phyloP scores from a whole-genome alignment of 2,113 vertebrate genomes.

The Monopterus albus region DNA sequence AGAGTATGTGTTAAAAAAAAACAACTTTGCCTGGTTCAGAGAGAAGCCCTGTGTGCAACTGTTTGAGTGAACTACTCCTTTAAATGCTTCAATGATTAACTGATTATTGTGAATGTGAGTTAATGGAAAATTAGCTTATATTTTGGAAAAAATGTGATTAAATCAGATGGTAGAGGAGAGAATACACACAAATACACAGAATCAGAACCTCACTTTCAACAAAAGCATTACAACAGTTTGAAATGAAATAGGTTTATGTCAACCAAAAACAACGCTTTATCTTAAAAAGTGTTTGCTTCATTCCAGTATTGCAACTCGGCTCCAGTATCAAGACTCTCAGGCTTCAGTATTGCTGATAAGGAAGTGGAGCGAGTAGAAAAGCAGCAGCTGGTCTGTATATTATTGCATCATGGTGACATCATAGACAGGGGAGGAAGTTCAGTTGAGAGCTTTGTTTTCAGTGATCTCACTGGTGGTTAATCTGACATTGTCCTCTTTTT shows the following conservation, averaged over 20 bases:
- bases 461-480: no score
- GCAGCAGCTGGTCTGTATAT: slow-evolving; percentile 53
- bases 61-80: slow-evolving; percentile 19
- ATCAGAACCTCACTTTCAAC: slow-evolving; percentile 15
- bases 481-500: slow-evolving; percentile 13
- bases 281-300: slow-evolving; percentile 25
- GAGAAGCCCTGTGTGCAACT: background rate
- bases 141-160: slow-evolving; percentile 26
- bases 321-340: slow-evolving; percentile 4
- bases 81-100: background rate
- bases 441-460: no score
- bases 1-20: slow-evolving; percentile 26
- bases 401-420: slow-evolving; percentile 69
- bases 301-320: slow-evolving; percentile 4
- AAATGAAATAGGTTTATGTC: slow-evolving; percentile 9
- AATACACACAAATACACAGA: background rate
- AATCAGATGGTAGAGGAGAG: background rate
- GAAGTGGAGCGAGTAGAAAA: slow-evolving; percentile 31
- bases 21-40: background rate
- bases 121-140: slow-evolving; percentile 23
- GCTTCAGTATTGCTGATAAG: slow-evolving; percentile 18
- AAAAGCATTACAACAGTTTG: background rate
- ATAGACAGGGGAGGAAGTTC: slow-evolving; percentile 39
- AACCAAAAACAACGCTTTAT: background rate
- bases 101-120: background rate